Conservation (phyloP, 2,888 invertebrate genomes). For the Lordiphosa andalusiaca region DNA sequence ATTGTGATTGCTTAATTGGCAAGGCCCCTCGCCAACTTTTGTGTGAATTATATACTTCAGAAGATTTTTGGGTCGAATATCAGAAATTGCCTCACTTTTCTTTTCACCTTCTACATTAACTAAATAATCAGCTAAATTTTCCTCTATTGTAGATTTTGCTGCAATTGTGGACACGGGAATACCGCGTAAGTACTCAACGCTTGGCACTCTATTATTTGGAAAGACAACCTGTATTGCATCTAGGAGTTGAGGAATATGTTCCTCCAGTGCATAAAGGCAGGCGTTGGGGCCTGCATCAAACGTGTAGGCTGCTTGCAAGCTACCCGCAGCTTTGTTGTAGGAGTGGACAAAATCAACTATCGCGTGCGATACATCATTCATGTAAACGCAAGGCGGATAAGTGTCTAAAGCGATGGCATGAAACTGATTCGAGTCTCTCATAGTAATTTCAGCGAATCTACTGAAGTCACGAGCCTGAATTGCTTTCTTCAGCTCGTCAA, state of each 20-base stretch:
- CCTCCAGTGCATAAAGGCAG: slow-evolving; percentile 90
- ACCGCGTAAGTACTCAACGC: slow-evolving; percentile 83
- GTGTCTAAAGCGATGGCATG: slow-evolving; percentile 97
- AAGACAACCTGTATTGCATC: slow-evolving; percentile 87
- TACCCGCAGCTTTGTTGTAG: slow-evolving; percentile 87
- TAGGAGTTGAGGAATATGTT: slow-evolving; percentile 86
- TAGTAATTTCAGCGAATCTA: slow-evolving; percentile 94
- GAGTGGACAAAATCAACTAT: slow-evolving; percentile 90
- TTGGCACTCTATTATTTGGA: slow-evolving; percentile 82
- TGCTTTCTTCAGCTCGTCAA: slow-evolving; percentile 81
- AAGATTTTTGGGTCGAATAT: slow-evolving; percentile 80
- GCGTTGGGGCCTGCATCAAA: slow-evolving; percentile 99
- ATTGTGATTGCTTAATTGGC: slow-evolving; percentile 72
- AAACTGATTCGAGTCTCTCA: slow-evolving; percentile 98
- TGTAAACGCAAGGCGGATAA: slow-evolving; percentile 95
- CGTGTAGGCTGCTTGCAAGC: slow-evolving; percentile 92
- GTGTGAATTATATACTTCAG: slow-evolving; percentile 92
- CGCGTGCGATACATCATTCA: slow-evolving; percentile 92
- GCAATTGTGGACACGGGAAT: slow-evolving; percentile 76
- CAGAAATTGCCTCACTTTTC: slow-evolving; percentile 25
- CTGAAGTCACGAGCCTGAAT: slow-evolving; percentile 87
- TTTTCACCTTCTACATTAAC: background rate
- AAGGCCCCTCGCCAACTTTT: slow-evolving; percentile 90
- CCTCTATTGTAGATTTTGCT: slow-evolving; percentile 8
- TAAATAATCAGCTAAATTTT: background rate